phyloP scores from a whole-genome alignment of 2,797 vertebrate species.

The Chiloscyllium punctatum region DNA sequence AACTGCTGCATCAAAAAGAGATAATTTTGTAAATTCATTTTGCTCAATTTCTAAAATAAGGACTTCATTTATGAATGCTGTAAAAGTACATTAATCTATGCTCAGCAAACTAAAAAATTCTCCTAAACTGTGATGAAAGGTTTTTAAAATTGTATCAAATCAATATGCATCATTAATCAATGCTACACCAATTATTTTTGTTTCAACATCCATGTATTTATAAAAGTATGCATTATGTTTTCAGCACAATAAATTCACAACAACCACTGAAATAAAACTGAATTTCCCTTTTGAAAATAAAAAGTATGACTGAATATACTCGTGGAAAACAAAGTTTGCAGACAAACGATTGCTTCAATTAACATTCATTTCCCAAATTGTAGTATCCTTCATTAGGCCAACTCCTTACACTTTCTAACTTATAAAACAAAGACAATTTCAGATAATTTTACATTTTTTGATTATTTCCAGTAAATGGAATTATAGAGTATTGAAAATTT shows the following conservation, averaged over 20 bases:
- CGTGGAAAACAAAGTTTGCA: neutral
- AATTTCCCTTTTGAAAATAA: neutral
- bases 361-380: neutral
- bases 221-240: no score
- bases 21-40: neutral
- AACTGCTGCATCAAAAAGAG: neutral
- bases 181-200: constrained; percentile 40
- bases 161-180: constrained; percentile 39
- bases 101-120: constrained; percentile 39
- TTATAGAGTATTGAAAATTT: neutral
- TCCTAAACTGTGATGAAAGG: constrained; percentile 38
- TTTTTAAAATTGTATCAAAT: constrained; percentile 39
- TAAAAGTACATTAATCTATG: constrained; percentile 34
- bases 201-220: no score
- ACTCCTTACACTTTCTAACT: neutral
- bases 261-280: neutral
- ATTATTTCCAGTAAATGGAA: neutral
- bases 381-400: neutral
- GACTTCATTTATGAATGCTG: constrained; percentile 14
- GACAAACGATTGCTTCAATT: neutral
- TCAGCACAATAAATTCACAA: neutral
- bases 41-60: neutral
- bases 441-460: neutral
- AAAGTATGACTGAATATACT: neutral
- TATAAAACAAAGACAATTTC: neutral